Conservation (phyloP, 2,888 invertebrate species). For the Pyrocoelia pectoralis region DNA sequence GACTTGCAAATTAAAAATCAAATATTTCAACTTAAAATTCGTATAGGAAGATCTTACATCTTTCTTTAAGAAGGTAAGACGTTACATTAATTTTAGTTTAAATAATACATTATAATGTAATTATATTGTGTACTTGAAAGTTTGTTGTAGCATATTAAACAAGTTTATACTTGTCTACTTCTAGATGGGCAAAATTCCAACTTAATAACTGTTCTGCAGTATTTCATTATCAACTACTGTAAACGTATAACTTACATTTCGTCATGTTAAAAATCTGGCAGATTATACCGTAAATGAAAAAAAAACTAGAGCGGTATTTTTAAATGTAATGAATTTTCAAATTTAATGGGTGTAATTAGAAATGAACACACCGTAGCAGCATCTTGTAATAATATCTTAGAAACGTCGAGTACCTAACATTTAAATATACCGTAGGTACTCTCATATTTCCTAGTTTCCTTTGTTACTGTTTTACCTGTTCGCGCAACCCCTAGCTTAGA, state of each 20-base stretch:
- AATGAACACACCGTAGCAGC: too few relatives aligned
- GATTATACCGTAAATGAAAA: neutral
- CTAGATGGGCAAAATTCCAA: constrained; percentile 1
- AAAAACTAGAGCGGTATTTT: too few relatives aligned
- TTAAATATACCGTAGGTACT: too few relatives aligned
- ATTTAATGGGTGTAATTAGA: too few relatives aligned
- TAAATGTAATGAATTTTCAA: too few relatives aligned
- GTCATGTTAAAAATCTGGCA: neutral
- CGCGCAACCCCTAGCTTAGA: too few relatives aligned
- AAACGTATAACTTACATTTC: neutral
- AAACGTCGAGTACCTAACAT: too few relatives aligned
- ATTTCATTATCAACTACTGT: neutral
- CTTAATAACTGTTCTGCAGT: neutral
- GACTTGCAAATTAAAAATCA: too few relatives aligned
- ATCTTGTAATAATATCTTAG: too few relatives aligned
- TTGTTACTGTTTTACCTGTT: too few relatives aligned
- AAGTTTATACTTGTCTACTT: neutral
- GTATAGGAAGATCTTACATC: neutral
- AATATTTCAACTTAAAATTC: too few relatives aligned
- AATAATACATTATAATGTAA: neutral
- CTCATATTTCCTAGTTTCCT: too few relatives aligned
- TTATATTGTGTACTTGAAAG: neutral
- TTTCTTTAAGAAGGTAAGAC: neutral
- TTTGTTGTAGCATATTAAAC: neutral
- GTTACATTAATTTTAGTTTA: neutral